Conservation (phyloP, 2,888 invertebrate genomes). For the Bembecia ichneumoniformis region DNA sequence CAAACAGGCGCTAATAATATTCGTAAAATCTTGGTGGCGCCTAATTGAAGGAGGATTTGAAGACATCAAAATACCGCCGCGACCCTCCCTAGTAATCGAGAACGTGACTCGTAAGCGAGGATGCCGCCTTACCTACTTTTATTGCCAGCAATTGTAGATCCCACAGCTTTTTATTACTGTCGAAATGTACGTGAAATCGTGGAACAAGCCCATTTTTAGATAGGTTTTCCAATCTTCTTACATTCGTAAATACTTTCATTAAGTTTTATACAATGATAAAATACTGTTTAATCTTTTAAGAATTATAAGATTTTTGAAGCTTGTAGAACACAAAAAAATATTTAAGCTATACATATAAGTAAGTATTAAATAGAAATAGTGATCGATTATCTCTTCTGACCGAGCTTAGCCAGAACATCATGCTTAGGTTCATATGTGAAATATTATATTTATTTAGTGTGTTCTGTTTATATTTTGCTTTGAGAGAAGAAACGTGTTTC, state of each 20-base stretch:
- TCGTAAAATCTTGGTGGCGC: background rate
- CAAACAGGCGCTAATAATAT: background rate
- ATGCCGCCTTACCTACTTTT: background rate
- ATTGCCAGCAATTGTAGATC: background rate
- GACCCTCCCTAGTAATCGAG: background rate
- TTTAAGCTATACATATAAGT: too few relatives aligned
- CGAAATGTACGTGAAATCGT: background rate
- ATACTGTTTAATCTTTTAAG: background rate
- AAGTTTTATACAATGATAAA: background rate
- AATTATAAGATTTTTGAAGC: too few relatives aligned
- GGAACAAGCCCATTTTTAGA: background rate
- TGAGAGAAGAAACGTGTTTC: too few relatives aligned
- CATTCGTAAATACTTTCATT: background rate
- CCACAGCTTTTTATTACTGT: background rate
- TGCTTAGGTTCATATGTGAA: too few relatives aligned
- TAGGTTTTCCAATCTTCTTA: background rate
- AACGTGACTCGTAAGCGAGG: background rate
- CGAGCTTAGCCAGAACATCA: too few relatives aligned
- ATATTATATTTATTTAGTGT: too few relatives aligned
- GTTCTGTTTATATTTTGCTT: too few relatives aligned
- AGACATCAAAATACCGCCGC: background rate
- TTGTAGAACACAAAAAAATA: too few relatives aligned
- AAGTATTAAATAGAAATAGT: too few relatives aligned
- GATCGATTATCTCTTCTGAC: too few relatives aligned
- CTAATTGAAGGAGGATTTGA: background rate